Percentiles rank a stretch among this genome's conserved stretches.
These are phyloP conservation scores for Brachionus plicatilis DNA, from an alignment of 1,140 invertebrate genomes.

Conservation along the genomic window DNA sequence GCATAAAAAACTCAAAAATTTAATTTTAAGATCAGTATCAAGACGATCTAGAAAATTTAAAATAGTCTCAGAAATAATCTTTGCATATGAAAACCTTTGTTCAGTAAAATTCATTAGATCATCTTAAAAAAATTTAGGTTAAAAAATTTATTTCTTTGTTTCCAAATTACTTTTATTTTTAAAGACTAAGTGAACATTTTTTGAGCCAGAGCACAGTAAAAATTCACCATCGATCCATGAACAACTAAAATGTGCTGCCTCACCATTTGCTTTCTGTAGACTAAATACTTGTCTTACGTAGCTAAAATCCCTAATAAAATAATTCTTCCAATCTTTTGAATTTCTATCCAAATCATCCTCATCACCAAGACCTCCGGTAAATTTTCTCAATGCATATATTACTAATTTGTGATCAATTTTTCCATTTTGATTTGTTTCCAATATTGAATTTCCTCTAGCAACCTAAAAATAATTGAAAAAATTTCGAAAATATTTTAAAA, in stretches of 20 bases:
- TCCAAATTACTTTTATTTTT: conserved; percentile 47
- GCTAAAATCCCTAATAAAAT: conserved; percentile 53
- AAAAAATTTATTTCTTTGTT: background rate
- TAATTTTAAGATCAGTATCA: conserved; percentile 37
- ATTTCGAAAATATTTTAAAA: background rate
- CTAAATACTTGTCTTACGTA: conserved; percentile 49
- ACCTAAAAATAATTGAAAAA: conserved; percentile 45
- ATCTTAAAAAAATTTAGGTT: conserved; percentile 42
- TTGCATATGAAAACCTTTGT: conserved; percentile 52
- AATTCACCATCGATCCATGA: conserved; percentile 49
- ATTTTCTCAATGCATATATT: conserved; percentile 58
- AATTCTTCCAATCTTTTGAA: conserved; percentile 50
- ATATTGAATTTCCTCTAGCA: conserved; percentile 56
- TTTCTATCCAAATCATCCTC: conserved; percentile 53
- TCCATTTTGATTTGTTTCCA: conserved; percentile 46
- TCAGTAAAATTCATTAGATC: conserved; percentile 56
- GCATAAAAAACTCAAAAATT: conserved; percentile 48
- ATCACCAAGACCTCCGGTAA: conserved; percentile 60
- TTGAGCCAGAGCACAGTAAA: conserved; percentile 56
- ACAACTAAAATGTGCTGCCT: conserved; percentile 58
- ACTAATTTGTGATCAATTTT: conserved; percentile 48
- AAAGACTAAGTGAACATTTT: conserved; percentile 59
- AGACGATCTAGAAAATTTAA: conserved; percentile 49
- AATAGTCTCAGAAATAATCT: conserved; percentile 51
- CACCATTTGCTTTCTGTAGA: conserved; percentile 59